A percentile compares a stretch with the other conserved stretches of the same genome.
Conservation (phyloP, 2,888 invertebrate species). For the Hirudinaria manillensis region DNA sequence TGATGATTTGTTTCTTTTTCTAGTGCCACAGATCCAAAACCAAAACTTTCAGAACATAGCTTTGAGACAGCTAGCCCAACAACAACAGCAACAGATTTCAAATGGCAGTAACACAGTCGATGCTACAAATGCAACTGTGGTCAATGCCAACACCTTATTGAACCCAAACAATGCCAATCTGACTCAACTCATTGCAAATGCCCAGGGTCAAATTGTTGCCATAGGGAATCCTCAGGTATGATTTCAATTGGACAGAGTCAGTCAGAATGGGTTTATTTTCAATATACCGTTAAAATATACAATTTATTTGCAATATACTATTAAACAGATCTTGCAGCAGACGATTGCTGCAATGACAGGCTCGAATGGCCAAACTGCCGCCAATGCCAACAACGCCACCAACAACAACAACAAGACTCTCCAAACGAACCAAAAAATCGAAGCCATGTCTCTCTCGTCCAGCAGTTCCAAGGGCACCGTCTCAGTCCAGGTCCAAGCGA, state of each 20-base stretch:
- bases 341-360: conserved; percentile 26
- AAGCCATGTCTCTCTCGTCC: not conserved
- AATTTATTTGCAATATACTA: not conserved
- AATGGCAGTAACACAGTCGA: conserved; percentile 16
- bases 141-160: not conserved
- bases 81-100: conserved; percentile 31
- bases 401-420: conserved; percentile 6
- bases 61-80: conserved; percentile 31
- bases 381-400: not conserved
- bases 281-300: not conserved
- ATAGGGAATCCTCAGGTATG: conserved; percentile 49
- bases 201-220: conserved; percentile 53
- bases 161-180: conserved; percentile 42
- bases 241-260: not conserved
- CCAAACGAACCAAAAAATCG: conserved; percentile 3
- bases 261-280: not conserved
- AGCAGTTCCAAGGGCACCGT: not conserved
- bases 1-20: not conserved
- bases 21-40: conserved; percentile 16
- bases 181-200: conserved; percentile 50
- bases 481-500: not conserved
- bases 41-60: conserved; percentile 33
- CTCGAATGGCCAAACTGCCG: not conserved
- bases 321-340: conserved; percentile 27
- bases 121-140: not conserved